phyloP scores from a whole-genome alignment of 2,797 vertebrate species.

The Scolopax rusticola region DNA sequence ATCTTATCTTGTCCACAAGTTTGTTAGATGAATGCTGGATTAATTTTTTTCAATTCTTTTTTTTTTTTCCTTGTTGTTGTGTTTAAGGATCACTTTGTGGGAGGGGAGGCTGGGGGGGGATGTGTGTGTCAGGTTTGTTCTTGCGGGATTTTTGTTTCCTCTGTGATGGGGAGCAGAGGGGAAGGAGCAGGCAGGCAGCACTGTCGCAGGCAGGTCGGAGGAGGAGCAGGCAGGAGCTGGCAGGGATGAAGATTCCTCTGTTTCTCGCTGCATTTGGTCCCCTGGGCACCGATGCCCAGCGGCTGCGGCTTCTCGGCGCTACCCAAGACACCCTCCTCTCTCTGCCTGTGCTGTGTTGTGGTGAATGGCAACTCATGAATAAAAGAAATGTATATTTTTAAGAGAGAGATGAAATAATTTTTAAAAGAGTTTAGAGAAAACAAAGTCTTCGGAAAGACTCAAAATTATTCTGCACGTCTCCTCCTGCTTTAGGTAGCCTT shows the following conservation, averaged over 20 bases:
- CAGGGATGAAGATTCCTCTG: background rate
- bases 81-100: background rate
- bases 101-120: background rate
- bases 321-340: background rate
- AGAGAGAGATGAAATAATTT: conserved; percentile 37
- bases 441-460: conserved; percentile 51
- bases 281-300: background rate
- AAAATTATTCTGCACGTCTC: conserved; percentile 51
- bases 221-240: background rate
- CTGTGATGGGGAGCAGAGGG: background rate
- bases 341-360: background rate
- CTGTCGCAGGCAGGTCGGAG: background rate
- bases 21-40: conserved; percentile 20
- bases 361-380: conserved; percentile 13
- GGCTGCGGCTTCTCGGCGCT: background rate
- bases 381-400: conserved; percentile 57
- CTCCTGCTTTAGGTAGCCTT: conserved; percentile 59
- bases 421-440: conserved; percentile 24
- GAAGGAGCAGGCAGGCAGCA: background rate
- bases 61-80: background rate
- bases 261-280: background rate
- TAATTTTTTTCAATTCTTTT: background rate
- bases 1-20: background rate
- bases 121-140: background rate
- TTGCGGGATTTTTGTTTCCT: background rate